A percentile compares a stretch with the other conserved stretches of the same genome.
These are phyloP conservation scores for Microtus pennsylvanicus DNA, from an alignment of 2,113 vertebrate species.

Conservation along the genomic window DNA sequence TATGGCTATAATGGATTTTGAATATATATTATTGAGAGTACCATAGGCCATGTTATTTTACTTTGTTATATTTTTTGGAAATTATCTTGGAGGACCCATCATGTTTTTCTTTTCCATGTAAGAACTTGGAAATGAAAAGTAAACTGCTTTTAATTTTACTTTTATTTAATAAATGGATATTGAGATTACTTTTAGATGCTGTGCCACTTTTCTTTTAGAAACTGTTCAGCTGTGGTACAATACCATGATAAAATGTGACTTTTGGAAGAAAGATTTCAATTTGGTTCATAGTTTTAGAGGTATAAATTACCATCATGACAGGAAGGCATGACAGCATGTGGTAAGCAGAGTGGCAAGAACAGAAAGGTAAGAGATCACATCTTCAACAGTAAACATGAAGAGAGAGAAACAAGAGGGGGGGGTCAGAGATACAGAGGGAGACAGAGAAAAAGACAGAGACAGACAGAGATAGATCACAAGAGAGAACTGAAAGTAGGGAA, in stretches of 20 bases:
- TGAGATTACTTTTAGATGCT: slow-evolving; percentile 49
- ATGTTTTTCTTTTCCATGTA: background rate
- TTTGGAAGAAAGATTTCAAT: background rate
- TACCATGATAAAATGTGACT: background rate
- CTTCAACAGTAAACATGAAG: background rate
- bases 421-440: background rate
- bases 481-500: background rate
- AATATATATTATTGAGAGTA: slow-evolving; percentile 15
- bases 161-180: slow-evolving; percentile 17
- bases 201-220: background rate
- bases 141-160: background rate
- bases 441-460: background rate
- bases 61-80: slow-evolving; percentile 49
- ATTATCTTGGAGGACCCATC: background rate
- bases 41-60: background rate
- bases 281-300: too few relatives aligned
- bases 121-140: slow-evolving; percentile 34
- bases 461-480: background rate
- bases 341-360: background rate
- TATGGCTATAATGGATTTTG: background rate
- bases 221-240: background rate
- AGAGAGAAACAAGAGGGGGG: background rate
- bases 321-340: background rate
- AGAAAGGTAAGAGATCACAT: background rate
- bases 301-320: background rate